Evolutionary conservation across 2,113 vertebrate genomes (phyloP).

Genomic region (Leptosomus discolor): DNA sequence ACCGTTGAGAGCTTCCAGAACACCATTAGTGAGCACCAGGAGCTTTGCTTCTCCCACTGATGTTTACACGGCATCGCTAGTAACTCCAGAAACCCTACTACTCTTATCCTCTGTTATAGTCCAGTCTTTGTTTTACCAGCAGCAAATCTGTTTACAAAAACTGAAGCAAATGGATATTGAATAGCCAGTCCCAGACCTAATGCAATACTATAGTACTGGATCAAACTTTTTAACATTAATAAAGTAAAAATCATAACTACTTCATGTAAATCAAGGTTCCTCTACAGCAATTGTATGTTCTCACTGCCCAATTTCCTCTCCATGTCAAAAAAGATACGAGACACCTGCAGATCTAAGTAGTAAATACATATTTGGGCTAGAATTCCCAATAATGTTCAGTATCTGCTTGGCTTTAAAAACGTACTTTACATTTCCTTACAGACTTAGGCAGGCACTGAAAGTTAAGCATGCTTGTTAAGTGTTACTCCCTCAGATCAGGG

Average conservation of each 20-base stretch:
- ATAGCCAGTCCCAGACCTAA: not conserved
- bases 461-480: not conserved
- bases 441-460: not conserved
- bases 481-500: not conserved
- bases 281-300: not conserved
- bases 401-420: not conserved
- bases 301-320: not conserved
- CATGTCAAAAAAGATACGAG: not conserved
- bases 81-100: not conserved
- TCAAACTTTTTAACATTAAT: not conserved
- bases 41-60: not conserved
- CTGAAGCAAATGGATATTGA: not conserved
- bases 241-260: not conserved
- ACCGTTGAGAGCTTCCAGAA: not conserved
- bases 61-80: accelerated
- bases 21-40: accelerated
- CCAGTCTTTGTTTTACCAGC: not conserved
- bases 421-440: not conserved
- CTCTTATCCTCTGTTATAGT: not conserved
- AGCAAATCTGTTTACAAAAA: not conserved
- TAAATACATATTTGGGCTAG: not conserved
- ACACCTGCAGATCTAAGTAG: not conserved
- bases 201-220: not conserved
- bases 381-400: not conserved
- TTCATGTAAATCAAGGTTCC: not conserved